Conservation (phyloP, 2,797 vertebrate species). For the Pseudochirops corinnae region DNA sequence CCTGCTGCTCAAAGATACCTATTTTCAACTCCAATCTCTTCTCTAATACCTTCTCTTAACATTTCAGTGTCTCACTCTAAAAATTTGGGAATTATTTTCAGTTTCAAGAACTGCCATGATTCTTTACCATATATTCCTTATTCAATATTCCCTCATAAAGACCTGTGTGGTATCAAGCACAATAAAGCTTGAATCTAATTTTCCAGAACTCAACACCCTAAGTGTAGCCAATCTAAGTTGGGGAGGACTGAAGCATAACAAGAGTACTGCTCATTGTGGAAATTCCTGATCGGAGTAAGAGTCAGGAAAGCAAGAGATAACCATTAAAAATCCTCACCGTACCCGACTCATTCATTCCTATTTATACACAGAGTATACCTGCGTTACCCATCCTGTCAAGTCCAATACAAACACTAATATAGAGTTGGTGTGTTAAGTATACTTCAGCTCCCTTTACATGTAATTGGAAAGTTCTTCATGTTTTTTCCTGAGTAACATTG, state of each 20-base stretch:
- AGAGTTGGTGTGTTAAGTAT: background rate
- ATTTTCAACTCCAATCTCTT: conserved; percentile 3
- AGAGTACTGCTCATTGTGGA: background rate
- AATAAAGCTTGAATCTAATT: background rate
- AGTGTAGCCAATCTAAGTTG: background rate
- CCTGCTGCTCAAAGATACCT: background rate
- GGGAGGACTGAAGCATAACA: background rate
- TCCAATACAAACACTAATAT: background rate
- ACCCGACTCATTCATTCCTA: background rate
- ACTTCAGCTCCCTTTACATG: background rate
- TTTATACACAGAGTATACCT: background rate
- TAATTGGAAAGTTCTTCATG: background rate
- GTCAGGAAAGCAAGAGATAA: conserved; percentile 43
- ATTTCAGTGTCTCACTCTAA: background rate
- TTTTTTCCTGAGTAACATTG: conserved; percentile 13
- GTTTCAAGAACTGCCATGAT: conserved; percentile 8
- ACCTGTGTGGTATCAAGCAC: background rate
- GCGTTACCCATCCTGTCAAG: background rate
- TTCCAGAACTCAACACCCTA: background rate
- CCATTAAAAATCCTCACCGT: background rate
- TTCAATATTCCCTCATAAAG: background rate
- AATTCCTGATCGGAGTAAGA: background rate
- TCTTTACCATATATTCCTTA: background rate
- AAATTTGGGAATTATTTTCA: background rate
- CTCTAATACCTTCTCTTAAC: background rate